Base-by-base conservation (phyloP, 2,113 vertebrate genomes). In the Protomyctophum bolini region DNA sequence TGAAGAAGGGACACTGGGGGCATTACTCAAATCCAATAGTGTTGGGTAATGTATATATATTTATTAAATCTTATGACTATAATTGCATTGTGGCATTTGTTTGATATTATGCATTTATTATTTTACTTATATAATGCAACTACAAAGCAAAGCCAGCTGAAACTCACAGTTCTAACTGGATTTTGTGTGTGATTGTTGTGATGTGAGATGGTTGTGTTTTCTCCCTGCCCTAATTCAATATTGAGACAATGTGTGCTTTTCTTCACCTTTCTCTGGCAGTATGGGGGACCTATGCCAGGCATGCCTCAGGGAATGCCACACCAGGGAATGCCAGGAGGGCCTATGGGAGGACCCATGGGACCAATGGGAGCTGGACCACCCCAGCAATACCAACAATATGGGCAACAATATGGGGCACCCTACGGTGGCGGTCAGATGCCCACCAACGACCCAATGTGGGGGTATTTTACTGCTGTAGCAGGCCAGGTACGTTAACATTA, bases 391-490 rank as follows among this genome's bases (percentile, higher is more conserved):
- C 51, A 78, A 2, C 73, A 79, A 0, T 93, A 93, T 49, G 89
- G 91, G 15, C 84, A 74, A 58, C 82, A 76, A 0, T 95, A 83
- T 63, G 73, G 89, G 11, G 88, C 85, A 6, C 60, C 73, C 15
- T 95, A 90, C 5, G 87, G 85, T 1, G 86, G 89, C 47, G 57
- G 81, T 0, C 6, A 70, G 1, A 77, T 81, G 0, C 63, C 88
- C 7, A 89, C 84, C 66, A 92, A 86, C 28, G 95, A 94, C 55
- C 92, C 93, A 0, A 92, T 95, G 93, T 96, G 93, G 94, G 83
- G 88, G 6, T 97, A 94, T 77, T 96, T 96, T 72, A 94, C 91
- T 12, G 91, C 94, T 61, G 85, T 96, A 47, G 94, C 95, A 41
- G 96, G 96, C 47, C 94, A 94, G 94, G 94, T 96, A 60, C 69